A percentile compares a stretch with the other conserved stretches of the same genome.
These are phyloP conservation scores for Calidris pugnax DNA, from an alignment of 2,113 vertebrate species.

Conservation along the genomic window DNA sequence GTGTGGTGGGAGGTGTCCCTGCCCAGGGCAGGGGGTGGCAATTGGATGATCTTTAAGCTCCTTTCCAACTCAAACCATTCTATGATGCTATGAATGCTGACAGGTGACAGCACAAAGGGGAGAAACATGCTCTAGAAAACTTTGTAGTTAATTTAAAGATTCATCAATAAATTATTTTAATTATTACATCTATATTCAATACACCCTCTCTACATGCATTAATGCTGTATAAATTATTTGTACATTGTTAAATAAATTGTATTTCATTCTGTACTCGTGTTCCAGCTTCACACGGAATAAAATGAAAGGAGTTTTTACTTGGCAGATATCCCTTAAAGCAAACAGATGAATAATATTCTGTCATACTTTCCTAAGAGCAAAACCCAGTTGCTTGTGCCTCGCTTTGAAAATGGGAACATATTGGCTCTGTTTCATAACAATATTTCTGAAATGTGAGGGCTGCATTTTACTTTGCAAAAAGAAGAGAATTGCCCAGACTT, in stretches of 20 bases:
- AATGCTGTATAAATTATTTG: background rate
- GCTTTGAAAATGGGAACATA: constrained; percentile 21
- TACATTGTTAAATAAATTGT: background rate
- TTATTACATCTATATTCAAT: background rate
- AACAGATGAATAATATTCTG: constrained; percentile 68
- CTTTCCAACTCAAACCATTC: too few relatives aligned
- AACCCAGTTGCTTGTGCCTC: constrained; percentile 25
- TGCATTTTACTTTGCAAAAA: constrained; percentile 25
- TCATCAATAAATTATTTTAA: background rate
- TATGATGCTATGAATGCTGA: background rate
- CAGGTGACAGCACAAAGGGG: background rate
- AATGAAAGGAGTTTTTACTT: constrained; percentile 24
- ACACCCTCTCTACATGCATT: background rate
- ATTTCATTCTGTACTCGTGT: background rate
- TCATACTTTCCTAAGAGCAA: constrained; percentile 67
- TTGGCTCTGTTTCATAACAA: constrained; percentile 23
- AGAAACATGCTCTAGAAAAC: background rate
- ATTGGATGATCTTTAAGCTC: too few relatives aligned
- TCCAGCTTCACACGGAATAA: background rate
- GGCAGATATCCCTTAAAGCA: constrained; percentile 68
- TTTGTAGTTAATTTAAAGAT: background rate
- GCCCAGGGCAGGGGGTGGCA: too few relatives aligned
- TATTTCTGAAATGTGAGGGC: constrained; percentile 32
- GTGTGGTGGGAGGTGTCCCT: too few relatives aligned
- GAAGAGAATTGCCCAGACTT: constrained; percentile 9